Percentiles rank a stretch among this genome's conserved stretches.
Conservation (phyloP, 1,140 invertebrate genomes). For the Anoplolepis gracilipes region DNA sequence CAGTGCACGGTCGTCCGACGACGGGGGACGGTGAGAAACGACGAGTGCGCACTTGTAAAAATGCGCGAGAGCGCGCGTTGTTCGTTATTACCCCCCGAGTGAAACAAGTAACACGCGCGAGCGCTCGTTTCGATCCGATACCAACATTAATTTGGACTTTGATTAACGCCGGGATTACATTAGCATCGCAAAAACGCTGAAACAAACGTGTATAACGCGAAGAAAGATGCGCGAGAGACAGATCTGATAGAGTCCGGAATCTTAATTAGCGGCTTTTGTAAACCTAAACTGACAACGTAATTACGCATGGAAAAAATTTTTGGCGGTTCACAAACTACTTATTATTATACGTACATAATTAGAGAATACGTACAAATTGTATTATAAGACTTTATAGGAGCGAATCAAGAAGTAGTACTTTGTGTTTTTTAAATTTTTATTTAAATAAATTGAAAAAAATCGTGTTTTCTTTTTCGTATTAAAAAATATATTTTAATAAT, state of each 20-base stretch:
- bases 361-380: too few relatives aligned
- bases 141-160: slow-evolving; percentile 53
- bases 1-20: slow-evolving; percentile 44
- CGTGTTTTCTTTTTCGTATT: too few relatives aligned
- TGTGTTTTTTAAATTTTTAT: neutral
- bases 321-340: neutral
- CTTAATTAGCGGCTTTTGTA: slow-evolving; percentile 29
- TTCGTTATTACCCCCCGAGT: slow-evolving; percentile 31
- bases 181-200: slow-evolving; percentile 49
- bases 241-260: neutral
- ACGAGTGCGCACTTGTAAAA: slow-evolving; percentile 33
- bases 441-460: too few relatives aligned
- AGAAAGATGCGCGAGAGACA: neutral
- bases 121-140: slow-evolving; percentile 25
- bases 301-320: neutral
- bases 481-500: too few relatives aligned
- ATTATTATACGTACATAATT: too few relatives aligned
- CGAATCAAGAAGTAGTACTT: neutral
- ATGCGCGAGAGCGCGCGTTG: slow-evolving; percentile 49
- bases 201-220: slow-evolving; percentile 8
- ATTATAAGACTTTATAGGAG: too few relatives aligned
- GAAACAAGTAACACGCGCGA: slow-evolving; percentile 35
- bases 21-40: slow-evolving; percentile 42
- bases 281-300: neutral
- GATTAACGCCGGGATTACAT: slow-evolving; percentile 56